Base-by-base conservation (phyloP, 2,113 vertebrate genomes). In the Pagrus major region DNA sequence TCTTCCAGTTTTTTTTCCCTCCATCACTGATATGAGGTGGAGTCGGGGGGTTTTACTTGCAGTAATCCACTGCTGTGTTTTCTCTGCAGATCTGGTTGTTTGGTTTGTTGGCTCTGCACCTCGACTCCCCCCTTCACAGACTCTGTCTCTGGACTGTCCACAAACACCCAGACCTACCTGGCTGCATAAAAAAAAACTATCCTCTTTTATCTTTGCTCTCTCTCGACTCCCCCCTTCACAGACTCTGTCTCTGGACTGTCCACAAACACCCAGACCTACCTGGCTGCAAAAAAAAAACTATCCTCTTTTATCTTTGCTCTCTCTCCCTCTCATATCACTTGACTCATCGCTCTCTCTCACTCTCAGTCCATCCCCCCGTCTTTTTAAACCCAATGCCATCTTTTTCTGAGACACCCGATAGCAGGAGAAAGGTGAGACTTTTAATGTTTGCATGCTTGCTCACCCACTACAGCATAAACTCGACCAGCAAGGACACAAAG, bases 361-460 rank as follows among this genome's bases (percentile, higher is more conserved):
- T 29, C 39, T 51, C 39, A 47, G 51, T 61, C 33, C 25, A 31
- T 6, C 27, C 69, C 9, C 21, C 14, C 2, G 21, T 15, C 7
- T 14, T 66, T 64, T 76, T 77, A n/a, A 66, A 54, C 21, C 51
- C 7, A 42, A 18, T 52, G 12, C 56, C 58, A 14, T 41, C 10
- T 76, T 84, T 59, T 80, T 81, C 64, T 66, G 29, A 83, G 76
- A 44, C 66, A 85, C 35, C 47, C 42, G 75, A 84, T 37, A 72
- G n/a, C 39, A n/a, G 25, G 15, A 71, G 68, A 69, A 54, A 81
- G 42, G 60, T 15, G 12, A 4, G 29, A 72, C 18, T 75, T 78
- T 63, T 23, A 61, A 55, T 55, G 39, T 79, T 79, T 76, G 27
- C n/a, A 51, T 41, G n/a, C 23, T 72, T 69, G 35, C 29, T 76